phyloP scores from a whole-genome alignment of 2,888 invertebrate genomes.

The Sipha maydis region DNA sequence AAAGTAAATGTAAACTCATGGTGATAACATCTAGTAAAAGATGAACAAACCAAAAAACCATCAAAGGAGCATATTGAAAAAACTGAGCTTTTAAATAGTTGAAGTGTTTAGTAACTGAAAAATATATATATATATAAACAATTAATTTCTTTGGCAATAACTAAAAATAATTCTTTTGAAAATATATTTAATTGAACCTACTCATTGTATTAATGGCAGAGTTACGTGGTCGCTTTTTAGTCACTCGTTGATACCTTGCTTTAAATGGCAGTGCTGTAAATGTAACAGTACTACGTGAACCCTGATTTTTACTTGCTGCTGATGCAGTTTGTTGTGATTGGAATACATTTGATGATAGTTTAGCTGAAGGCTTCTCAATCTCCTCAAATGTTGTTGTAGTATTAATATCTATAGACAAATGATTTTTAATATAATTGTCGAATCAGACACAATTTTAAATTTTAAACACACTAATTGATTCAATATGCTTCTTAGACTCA shows the following conservation, averaged over 20 bases:
- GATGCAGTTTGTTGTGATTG: conserved; percentile 44
- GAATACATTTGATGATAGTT: conserved; percentile 37
- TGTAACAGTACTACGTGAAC: conserved; percentile 58
- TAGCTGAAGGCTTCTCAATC: conserved; percentile 29
- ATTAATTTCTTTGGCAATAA: not conserved
- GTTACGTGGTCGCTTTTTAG: conserved; percentile 53
- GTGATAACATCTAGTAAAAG: conserved; percentile 83
- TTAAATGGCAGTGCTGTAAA: conserved; percentile 56
- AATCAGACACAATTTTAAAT: conserved; percentile 8
- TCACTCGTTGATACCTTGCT: conserved; percentile 57
- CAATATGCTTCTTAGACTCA: conserved; percentile 43
- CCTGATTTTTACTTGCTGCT: conserved; percentile 51
- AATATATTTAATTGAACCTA: conserved; percentile 14
- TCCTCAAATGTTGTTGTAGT: conserved; percentile 33
- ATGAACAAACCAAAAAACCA: conserved; percentile 81
- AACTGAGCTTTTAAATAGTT: conserved; percentile 70
- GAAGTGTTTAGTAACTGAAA: conserved; percentile 53
- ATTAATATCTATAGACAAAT: conserved; percentile 29
- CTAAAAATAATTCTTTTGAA: not conserved
- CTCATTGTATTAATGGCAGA: conserved; percentile 55
- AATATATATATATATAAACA: not conserved
- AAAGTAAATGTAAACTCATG: conserved; percentile 78
- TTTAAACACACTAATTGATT: conserved; percentile 48
- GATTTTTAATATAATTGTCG: conserved; percentile 10
- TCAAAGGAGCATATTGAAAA: conserved; percentile 71